These are phyloP conservation scores for Lepetodrilus schrolli DNA, from an alignment of 2,888 invertebrate species.

Conservation along the genomic window DNA sequence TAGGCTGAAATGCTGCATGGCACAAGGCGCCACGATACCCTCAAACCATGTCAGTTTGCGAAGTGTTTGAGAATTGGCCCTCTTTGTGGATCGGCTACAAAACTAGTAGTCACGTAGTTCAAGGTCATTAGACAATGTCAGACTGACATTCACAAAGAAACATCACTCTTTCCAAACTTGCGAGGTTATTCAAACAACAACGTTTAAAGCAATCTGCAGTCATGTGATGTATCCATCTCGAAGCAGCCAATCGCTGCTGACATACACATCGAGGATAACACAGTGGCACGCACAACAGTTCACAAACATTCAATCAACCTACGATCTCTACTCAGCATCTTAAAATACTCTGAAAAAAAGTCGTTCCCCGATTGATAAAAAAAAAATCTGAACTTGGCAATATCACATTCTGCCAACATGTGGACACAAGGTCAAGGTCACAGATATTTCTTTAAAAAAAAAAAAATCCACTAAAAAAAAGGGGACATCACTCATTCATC, in stretches of 20 bases:
- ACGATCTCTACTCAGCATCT: slow-evolving; percentile 2
- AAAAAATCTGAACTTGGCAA: neutral
- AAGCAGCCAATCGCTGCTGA: neutral
- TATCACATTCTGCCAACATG: neutral
- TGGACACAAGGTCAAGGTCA: neutral
- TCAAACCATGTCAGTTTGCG: too few relatives aligned
- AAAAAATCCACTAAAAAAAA: neutral
- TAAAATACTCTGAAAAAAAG: slow-evolving; percentile 19
- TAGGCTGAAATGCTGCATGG: too few relatives aligned
- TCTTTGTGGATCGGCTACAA: too few relatives aligned
- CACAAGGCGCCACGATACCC: too few relatives aligned
- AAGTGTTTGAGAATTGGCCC: too few relatives aligned
- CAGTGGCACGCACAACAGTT: slow-evolving; percentile 17
- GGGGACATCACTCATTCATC: slow-evolving; percentile 40
- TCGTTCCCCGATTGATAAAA: neutral
- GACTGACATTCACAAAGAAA: neutral
- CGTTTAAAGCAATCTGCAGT: neutral
- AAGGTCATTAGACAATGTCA: neutral
- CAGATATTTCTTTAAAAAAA: neutral
- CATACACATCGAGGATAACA: neutral
- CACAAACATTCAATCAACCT: slow-evolving; percentile 11
- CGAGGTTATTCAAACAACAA: neutral
- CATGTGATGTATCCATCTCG: neutral
- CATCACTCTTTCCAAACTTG: neutral
- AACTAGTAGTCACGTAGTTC: slow-evolving; percentile 17